These are phyloP conservation scores for Pissodes strobi DNA, from an alignment of 1,140 invertebrate genomes.

Conservation along the genomic window DNA sequence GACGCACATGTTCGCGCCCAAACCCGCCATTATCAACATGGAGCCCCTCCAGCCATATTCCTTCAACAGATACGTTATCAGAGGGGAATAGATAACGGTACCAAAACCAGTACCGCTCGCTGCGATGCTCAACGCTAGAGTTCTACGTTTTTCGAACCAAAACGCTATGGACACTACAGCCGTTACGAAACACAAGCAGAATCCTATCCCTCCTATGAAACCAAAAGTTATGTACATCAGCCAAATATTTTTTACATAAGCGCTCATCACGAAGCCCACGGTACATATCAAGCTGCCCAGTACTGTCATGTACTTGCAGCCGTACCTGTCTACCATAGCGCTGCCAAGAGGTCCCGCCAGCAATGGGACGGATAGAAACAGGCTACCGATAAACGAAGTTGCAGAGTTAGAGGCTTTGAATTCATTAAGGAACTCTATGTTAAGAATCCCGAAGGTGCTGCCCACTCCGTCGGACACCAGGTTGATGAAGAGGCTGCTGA, in stretches of 20 bases:
- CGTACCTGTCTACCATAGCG: conserved; percentile 84
- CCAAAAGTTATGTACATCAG: conserved; percentile 86
- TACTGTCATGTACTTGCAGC: conserved; percentile 85
- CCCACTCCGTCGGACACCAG: conserved; percentile 92
- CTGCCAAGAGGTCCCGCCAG: conserved; percentile 82
- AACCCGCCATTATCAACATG: conserved; percentile 67
- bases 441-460: conserved; percentile 90
- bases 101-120: conserved; percentile 89
- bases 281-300: conserved; percentile 76
- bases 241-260: conserved; percentile 71
- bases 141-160: conserved; percentile 93
- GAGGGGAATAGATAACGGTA: conserved; percentile 81
- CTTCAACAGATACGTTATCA: conserved; percentile 74
- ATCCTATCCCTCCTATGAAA: conserved; percentile 80
- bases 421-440: conserved; percentile 82
- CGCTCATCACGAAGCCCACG: conserved; percentile 77
- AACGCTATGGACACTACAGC: conserved; percentile 92
- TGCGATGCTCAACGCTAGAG: conserved; percentile 88
- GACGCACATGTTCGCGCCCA: conserved; percentile 77
- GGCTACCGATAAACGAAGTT: conserved; percentile 85
- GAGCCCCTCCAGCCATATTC: conserved; percentile 88
- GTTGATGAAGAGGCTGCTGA: conserved; percentile 82
- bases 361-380: conserved; percentile 87
- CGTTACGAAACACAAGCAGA: conserved; percentile 88
- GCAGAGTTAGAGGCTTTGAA: conserved; percentile 81